Evolutionary conservation across 2,888 invertebrate species (phyloP).

Genomic region (Tiphia femorata): DNA sequence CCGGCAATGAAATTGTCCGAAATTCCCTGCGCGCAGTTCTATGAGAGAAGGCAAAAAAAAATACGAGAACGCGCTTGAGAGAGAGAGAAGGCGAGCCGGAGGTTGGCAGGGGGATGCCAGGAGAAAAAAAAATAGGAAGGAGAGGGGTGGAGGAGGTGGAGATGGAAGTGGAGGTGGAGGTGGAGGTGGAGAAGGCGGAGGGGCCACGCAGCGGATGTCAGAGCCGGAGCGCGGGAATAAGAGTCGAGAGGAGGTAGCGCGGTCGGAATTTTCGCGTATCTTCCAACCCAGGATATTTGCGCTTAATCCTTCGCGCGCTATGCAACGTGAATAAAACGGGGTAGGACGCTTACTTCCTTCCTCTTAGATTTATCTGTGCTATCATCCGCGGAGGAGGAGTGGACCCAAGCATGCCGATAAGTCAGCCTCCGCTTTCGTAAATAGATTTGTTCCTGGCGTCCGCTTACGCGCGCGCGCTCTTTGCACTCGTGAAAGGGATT

Average conservation of each 20-base stretch:
- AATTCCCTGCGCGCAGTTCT: conserved; percentile 37
- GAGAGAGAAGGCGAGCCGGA: neutral
- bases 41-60: conserved; percentile 47
- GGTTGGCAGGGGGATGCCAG: conserved; percentile 17
- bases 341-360: too few relatives aligned
- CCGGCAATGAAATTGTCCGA: conserved; percentile 64
- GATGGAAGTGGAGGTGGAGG: conserved; percentile 23
- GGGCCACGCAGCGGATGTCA: too few relatives aligned
- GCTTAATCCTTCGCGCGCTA: conserved; percentile 47
- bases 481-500: too few relatives aligned
- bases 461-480: too few relatives aligned
- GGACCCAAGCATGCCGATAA: too few relatives aligned
- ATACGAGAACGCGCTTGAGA: conserved; percentile 32
- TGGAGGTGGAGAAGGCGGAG: conserved; percentile 19
- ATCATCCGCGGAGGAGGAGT: too few relatives aligned
- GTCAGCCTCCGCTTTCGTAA: too few relatives aligned
- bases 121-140: conserved; percentile 11
- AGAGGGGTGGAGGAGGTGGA: conserved; percentile 13
- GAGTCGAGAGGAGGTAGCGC: too few relatives aligned
- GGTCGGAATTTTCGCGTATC: conserved; percentile 51
- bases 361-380: too few relatives aligned
- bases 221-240: too few relatives aligned
- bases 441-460: too few relatives aligned
- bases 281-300: conserved; percentile 41
- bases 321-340: conserved; percentile 38